phyloP scores from a whole-genome alignment of 1,140 invertebrate genomes.

The Phthorimaea operculella region DNA sequence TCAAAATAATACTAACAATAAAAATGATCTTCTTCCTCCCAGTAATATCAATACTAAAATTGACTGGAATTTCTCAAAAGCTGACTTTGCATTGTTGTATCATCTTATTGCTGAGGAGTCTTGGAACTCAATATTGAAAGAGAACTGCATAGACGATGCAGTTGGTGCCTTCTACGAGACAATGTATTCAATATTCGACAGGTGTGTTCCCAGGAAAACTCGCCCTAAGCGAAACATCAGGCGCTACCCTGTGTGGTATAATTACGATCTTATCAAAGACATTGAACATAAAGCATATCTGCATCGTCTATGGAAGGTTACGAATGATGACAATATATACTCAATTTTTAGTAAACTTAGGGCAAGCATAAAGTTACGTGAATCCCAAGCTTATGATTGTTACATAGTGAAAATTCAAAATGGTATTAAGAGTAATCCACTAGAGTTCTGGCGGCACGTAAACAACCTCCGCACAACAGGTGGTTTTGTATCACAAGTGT shows the following conservation, averaged over 20 bases:
- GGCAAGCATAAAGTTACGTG: constrained; percentile 1
- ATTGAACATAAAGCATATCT: constrained; percentile 4
- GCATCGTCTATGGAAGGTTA: constrained; percentile 6
- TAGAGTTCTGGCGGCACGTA: constrained; percentile 8
- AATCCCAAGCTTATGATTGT: neutral
- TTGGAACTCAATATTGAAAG: neutral
- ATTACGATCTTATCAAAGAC: constrained; percentile 4
- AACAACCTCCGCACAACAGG: neutral
- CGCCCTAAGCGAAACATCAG: neutral
- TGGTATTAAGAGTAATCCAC: neutral
- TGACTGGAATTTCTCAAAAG: constrained; percentile 9
- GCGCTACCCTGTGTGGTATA: constrained; percentile 8
- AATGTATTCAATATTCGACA: constrained; percentile 5
- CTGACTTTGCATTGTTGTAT: constrained; percentile 2
- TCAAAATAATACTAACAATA: neutral
- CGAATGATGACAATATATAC: neutral
- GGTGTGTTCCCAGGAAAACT: neutral
- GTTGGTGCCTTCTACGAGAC: constrained; percentile 4
- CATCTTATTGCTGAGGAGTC: neutral
- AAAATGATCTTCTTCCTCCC: neutral
- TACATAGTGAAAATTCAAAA: constrained; percentile 1
- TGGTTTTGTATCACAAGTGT: constrained; percentile 5
- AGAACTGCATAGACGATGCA: neutral
- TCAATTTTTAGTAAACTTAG: constrained; percentile 1
- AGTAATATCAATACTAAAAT: constrained; percentile 1